phyloP scores from a whole-genome alignment of 2,113 vertebrate species.

The Alethe castanea region DNA sequence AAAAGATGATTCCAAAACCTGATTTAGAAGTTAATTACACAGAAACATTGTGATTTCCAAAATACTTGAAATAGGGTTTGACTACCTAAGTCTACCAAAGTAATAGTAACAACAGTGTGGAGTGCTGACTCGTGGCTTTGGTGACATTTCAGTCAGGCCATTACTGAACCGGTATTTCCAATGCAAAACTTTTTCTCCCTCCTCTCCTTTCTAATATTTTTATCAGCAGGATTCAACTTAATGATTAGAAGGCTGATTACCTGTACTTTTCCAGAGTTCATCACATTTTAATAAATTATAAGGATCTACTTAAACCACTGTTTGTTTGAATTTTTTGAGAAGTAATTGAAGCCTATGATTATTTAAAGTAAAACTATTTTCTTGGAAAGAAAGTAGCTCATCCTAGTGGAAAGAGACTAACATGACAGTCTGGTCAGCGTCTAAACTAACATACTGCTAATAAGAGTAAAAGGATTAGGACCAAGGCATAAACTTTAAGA shows the following conservation, averaged over 20 bases:
- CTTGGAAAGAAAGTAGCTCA: neutral
- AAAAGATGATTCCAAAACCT: neutral
- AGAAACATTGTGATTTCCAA: neutral
- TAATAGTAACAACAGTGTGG: neutral
- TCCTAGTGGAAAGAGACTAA: neutral
- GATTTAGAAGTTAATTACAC: neutral
- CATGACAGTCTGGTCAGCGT: neutral
- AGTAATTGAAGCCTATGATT: conserved; percentile 35
- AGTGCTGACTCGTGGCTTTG: neutral
- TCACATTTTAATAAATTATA: conserved; percentile 51
- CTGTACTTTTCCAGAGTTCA: conserved; percentile 16
- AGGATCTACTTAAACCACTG: conserved; percentile 9
- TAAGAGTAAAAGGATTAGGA: neutral
- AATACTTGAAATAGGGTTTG: neutral
- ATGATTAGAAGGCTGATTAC: neutral
- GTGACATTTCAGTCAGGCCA: neutral
- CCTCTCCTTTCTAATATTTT: neutral
- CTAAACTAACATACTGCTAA: conserved; percentile 1
- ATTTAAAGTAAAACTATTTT: conserved; percentile 53
- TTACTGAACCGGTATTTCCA: conserved; percentile 15
- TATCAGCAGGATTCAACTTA: neutral
- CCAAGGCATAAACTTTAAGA: neutral
- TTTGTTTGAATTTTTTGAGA: neutral
- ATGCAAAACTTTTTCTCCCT: neutral
- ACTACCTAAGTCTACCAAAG: neutral